Evolutionary conservation across 2,888 invertebrate genomes (phyloP).

Genomic region (Xanthorhoe designata): DNA sequence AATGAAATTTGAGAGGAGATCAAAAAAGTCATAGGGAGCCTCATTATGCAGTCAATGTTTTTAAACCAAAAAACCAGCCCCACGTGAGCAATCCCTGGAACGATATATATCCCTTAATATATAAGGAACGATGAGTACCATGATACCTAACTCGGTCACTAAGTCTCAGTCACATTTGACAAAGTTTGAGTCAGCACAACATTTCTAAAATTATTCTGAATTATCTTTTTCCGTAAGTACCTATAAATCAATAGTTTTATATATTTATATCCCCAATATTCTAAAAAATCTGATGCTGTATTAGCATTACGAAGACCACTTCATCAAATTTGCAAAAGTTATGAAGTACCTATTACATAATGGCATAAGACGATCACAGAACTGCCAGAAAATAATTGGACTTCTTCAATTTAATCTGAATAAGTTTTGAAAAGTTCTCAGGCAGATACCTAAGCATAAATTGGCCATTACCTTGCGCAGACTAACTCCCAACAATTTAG

Average conservation of each 20-base stretch:
- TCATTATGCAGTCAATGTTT: not conserved
- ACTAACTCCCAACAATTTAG: constrained; percentile 55
- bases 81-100: too few relatives aligned
- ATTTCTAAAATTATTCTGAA: not conserved
- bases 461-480: constrained; percentile 43
- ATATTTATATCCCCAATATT: too few relatives aligned
- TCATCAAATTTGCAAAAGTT: too few relatives aligned
- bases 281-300: too few relatives aligned
- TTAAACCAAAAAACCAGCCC: too few relatives aligned
- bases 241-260: too few relatives aligned
- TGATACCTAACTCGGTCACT: too few relatives aligned
- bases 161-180: not conserved
- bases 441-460: constrained; percentile 29
- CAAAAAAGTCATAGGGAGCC: not conserved
- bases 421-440: constrained; percentile 18
- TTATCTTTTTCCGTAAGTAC: too few relatives aligned
- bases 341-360: not conserved
- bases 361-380: not conserved
- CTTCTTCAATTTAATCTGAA: not conserved
- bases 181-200: not conserved
- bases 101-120: too few relatives aligned
- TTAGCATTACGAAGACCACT: too few relatives aligned
- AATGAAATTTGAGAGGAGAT: not conserved
- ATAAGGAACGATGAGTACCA: too few relatives aligned
- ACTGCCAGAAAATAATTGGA: not conserved